phyloP scores from a whole-genome alignment of 2,113 vertebrate species.

The Coracopsis vasa region DNA sequence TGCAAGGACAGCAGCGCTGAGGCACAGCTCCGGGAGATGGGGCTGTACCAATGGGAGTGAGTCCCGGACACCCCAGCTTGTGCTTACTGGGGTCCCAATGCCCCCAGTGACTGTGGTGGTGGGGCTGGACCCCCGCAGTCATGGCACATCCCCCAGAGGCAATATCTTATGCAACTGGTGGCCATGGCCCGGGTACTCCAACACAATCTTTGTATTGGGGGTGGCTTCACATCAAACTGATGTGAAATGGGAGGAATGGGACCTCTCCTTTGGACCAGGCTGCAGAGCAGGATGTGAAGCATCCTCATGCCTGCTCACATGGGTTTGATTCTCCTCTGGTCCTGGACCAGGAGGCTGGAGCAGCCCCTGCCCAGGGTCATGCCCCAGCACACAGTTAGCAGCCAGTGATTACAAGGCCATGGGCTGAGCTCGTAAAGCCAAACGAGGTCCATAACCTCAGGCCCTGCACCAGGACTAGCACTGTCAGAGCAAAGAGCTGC shows the following conservation, averaged over 20 bases:
- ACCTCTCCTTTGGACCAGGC: rapidly evolving
- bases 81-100: background rate
- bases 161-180: rapidly evolving
- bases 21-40: rapidly evolving
- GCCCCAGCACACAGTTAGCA: background rate
- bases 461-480: background rate
- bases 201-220: background rate
- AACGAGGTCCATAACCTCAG: background rate
- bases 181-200: background rate
- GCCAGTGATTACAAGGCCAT: background rate
- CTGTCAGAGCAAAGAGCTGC: background rate
- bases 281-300: background rate
- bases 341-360: background rate
- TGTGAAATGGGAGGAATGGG: background rate
- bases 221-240: background rate
- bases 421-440: background rate
- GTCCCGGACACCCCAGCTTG: rapidly evolving
- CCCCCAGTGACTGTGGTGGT: background rate
- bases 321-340: background rate
- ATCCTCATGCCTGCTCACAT: background rate
- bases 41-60: rapidly evolving
- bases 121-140: background rate
- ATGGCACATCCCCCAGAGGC: rapidly evolving
- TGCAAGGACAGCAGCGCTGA: background rate
- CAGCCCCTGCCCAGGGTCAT: background rate